Evolutionary conservation across 2,888 invertebrate species (phyloP), one percentile per base, ranked within the genome.

Genomic region (Calameuta filiformis): DNA sequence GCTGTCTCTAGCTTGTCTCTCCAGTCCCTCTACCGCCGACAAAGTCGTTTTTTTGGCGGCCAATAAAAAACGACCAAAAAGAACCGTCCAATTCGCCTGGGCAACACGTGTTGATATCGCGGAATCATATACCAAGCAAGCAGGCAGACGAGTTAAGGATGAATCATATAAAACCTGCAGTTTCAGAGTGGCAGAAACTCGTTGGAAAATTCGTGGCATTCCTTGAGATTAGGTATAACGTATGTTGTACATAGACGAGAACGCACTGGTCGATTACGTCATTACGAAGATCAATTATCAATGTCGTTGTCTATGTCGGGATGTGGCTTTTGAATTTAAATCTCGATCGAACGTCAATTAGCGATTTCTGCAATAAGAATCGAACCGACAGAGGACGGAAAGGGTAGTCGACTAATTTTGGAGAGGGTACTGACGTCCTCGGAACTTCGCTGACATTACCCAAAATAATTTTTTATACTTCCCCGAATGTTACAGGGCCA

Each of bases 71-170:
- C 15, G 23, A 56, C 56, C 56, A 56, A 56, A 23, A 56, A 56
- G 9, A 34, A 37, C 23, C 35, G 34, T 35, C 71, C 77, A 73
- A 80, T 80, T 75, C 75, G n/a, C 73, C 77, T 77, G 77, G 77
- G 74, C 81, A 56, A 56, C 78, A 82, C 84, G 81, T 81, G 85
- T 83, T 81, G 83, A 82, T 83, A 81, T 76, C 79, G 37, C 73
- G 76, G 68, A 78, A 56, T 56, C 23, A 23, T 56, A 23, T 56
- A 56, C 23, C 23, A 56, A 40, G 71, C 31, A 74, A 35, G 75
- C 79, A 74, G 75, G 75, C 79, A 74, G 77, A 71, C 75, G 79
- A 76, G 79, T 81, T 77, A 76, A 68, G 30, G 75, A 78, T 78
- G 79, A 81, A 73, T 81, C 79, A 81, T 31, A 56, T 23, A 9